Base-by-base conservation (phyloP, 2,888 invertebrate species). In the Tineola bisselliella region DNA sequence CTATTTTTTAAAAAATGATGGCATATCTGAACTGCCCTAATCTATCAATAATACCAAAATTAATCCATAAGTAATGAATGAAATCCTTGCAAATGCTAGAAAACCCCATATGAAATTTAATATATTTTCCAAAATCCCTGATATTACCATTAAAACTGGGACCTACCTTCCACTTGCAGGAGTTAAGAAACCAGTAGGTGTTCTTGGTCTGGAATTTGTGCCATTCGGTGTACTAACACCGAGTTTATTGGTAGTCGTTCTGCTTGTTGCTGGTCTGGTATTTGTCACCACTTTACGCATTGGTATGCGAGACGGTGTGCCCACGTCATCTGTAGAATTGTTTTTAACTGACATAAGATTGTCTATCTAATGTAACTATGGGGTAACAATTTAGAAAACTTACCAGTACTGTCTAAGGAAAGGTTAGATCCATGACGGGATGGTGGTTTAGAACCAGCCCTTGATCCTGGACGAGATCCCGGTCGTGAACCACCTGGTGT, bases 351-450 rank as follows among this genome's bases (percentile, higher is more conserved):
- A 25, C 2, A 25, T 25, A 43, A 43, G 3, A 12, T 8, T 43
- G 12, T 43, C 2, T 5, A 43, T 43, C n/a, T n/a, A n/a, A 52
- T 11, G 52, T 11, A 44, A 61, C n/a, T n/a, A n/a, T n/a, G n/a
- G n/a, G n/a, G n/a, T n/a, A n/a, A n/a, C n/a, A n/a, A n/a, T n/a
- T n/a, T 6, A 59, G 18, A 31, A 2, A 56, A 65, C 64, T 66
- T 79, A 94, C 95, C 95, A 77, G 94, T 94, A 76, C 95, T 94
- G 77, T 96, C 96, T 67, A 96, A 86, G 54, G 96, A 96, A 64
- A 95, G 90, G 73, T 95, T 96, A 56, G 97, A 97, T 66, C 97
- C 97, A 74, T 97, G 95, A 69, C 97, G 91, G 67, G 97, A 97
- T 18, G 96, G 94, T 65, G 97, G 97, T 79, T 97, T 96, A 64